phyloP scores from a whole-genome alignment of 1,140 invertebrate species.

The Agrypnia vestita region DNA sequence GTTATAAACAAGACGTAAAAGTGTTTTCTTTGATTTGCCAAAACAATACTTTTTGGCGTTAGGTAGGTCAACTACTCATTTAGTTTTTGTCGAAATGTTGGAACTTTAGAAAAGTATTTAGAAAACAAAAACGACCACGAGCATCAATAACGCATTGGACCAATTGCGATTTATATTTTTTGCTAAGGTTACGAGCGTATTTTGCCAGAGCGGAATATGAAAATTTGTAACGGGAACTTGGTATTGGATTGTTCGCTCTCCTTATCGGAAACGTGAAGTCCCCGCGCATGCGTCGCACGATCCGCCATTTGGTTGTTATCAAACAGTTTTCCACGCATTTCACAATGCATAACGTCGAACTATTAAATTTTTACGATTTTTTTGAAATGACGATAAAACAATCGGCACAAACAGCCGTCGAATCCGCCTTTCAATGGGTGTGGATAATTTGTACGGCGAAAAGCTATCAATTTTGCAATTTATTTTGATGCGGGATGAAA shows the following conservation, averaged over 20 bases:
- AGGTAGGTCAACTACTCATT: too few species aligned
- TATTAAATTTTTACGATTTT: conserved; percentile 47
- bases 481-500: too few species aligned
- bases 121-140: background rate
- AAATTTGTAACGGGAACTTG: too few species aligned
- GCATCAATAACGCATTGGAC: too few species aligned
- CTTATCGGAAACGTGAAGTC: conserved; percentile 32
- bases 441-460: background rate
- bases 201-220: too few species aligned
- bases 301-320: conserved; percentile 44
- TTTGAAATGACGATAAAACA: conserved; percentile 27
- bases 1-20: too few species aligned
- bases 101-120: background rate
- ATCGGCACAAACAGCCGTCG: background rate
- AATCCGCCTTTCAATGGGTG: background rate
- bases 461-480: background rate
- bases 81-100: too few species aligned
- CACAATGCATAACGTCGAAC: conserved; percentile 42
- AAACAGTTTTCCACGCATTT: conserved; percentile 45
- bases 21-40: too few species aligned
- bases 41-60: too few species aligned
- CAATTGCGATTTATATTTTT: too few species aligned
- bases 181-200: too few species aligned
- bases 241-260: background rate
- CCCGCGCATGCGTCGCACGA: conserved; percentile 44